phyloP scores from a whole-genome alignment of 2,797 vertebrate genomes.

The Thalassophryne amazonica region DNA sequence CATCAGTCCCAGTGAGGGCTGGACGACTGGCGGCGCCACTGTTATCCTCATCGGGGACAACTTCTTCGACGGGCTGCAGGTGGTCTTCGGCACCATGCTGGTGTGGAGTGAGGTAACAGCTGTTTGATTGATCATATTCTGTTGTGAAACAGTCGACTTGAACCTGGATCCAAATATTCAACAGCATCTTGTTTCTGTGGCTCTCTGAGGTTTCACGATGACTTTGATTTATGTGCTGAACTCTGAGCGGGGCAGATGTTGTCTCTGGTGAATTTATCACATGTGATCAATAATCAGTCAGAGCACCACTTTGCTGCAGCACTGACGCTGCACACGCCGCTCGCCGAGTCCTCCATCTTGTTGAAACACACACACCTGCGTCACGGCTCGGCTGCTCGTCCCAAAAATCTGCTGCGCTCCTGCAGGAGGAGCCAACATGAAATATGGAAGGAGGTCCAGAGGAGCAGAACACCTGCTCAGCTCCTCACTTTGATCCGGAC shows the following conservation, averaged over 20 bases:
- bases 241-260: too few relatives aligned
- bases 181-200: too few relatives aligned
- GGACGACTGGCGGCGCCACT: conserved; percentile 94
- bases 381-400: conserved; percentile 9
- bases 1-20: conserved; percentile 94
- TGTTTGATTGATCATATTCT: too few relatives aligned
- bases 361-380: not conserved
- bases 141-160: too few relatives aligned
- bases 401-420: conserved; percentile 45
- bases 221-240: too few relatives aligned
- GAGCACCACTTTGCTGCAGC: too few relatives aligned
- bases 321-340: conserved; percentile 5
- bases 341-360: conserved; percentile 19
- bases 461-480: conserved; percentile 61
- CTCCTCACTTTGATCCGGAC: conserved; percentile 47
- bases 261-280: not conserved
- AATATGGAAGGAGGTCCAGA: conserved; percentile 64
- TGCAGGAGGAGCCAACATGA: conserved; percentile 42
- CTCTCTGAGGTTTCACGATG: too few relatives aligned
- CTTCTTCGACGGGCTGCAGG: conserved; percentile 95
- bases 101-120: conserved; percentile 91
- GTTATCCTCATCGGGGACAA: conserved; percentile 97
- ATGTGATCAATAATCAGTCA: not conserved
- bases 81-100: conserved; percentile 92
- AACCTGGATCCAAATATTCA: too few relatives aligned